Percentiles rank a stretch among this genome's conserved stretches.
Conservation (phyloP, 2,113 vertebrate genomes). For the Daubentonia madagascariensis region DNA sequence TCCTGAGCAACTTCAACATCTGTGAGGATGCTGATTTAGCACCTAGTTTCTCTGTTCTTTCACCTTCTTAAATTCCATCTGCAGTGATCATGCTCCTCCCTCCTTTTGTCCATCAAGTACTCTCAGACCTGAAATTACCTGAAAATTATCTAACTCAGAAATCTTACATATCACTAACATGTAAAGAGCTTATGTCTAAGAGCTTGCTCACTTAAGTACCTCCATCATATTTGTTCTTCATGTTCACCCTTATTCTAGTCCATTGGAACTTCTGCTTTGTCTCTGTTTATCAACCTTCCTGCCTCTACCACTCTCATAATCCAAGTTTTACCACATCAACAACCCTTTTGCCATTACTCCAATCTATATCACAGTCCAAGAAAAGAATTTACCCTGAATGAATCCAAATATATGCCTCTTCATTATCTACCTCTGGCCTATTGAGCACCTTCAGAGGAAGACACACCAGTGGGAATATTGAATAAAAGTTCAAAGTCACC, state of each 20-base stretch:
- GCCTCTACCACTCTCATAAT: neutral
- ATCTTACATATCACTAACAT: rapidly evolving
- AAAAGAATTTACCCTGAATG: neutral
- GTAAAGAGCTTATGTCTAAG: neutral
- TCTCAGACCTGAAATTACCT: neutral
- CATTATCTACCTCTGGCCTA: neutral
- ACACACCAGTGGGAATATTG: neutral
- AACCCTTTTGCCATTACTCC: neutral
- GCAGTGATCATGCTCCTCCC: neutral
- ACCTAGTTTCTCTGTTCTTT: neutral
- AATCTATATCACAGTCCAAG: neutral
- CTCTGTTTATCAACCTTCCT: neutral
- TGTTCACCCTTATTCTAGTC: neutral
- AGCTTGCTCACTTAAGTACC: neutral
- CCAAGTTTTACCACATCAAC: neutral
- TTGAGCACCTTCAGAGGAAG: neutral
- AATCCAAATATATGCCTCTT: neutral
- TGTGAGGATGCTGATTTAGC: neutral
- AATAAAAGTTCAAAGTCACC: neutral
- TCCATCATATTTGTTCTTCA: neutral
- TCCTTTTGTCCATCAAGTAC: neutral
- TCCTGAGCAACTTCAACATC: neutral
- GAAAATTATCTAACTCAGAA: neutral
- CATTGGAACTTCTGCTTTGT: neutral
- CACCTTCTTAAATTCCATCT: neutral